Evolutionary conservation across 2,888 invertebrate genomes (phyloP), one percentile per base, ranked within the genome.

Genomic region (Oscheius sp.): DNA sequence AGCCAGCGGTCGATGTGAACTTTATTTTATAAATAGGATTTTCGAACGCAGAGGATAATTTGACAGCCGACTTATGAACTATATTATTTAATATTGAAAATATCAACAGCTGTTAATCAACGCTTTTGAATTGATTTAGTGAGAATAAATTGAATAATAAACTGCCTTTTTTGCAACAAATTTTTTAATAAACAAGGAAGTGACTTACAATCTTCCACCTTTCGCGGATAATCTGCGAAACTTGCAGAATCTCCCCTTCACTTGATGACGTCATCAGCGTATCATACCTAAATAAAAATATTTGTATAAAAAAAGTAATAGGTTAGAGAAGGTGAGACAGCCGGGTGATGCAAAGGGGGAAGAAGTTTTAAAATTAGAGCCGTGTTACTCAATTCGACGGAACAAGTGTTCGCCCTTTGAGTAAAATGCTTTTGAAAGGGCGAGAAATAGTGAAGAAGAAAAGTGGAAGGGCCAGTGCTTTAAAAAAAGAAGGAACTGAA

Each of bases 191-290:
- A 35, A 35, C 35, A 3, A 35, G 35, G 35, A 35, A 35, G 35
- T 35, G 16, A 89, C 92, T 91, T 88, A 96, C 97, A 88, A 93
- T 92, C 94, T 97, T 98, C 98, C 98, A 99, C 89, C 98, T 91
- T 89, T 99, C 98, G 43, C 88, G 81, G 75, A 88, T 88, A 53
- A 88, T 76, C 77, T 88, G 89, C 64, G 82, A 80, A 55, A 84
- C 82, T 73, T 88, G 88, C 69, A 88, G 83, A 72, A 88, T 88
- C 83, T 89, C 88, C 61, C 87, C 87, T 77, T 88, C 88, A 76
- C 87, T 88, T 70, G 88, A 89, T 75, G 87, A 87, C 58, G 88
- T 88, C 88, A 89, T 88, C 70, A 63, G 77, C 72, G 72, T n/a
- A 27, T 41, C 72, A 72, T 72, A 72, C 35, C 72, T 72, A 56